A percentile compares a stretch with the other conserved stretches of the same genome.
phyloP scores from a whole-genome alignment of 2,888 invertebrate genomes.

The Anoplius nigerrimus region DNA sequence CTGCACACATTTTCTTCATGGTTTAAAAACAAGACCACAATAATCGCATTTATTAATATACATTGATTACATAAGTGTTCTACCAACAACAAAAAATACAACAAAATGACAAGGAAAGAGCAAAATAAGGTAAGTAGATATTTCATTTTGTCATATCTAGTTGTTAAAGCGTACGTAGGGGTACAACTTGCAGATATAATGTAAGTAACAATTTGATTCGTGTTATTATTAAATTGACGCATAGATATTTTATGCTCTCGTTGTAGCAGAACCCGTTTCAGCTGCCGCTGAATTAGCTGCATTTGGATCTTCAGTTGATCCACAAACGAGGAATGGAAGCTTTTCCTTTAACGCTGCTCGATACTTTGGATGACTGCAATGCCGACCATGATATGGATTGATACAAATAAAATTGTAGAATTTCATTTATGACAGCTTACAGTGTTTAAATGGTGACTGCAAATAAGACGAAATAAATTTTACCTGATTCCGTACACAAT shows the following conservation, averaged over 20 bases:
- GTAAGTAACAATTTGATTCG: too few relatives aligned
- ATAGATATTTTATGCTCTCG: constrained; percentile 16
- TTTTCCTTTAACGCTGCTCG: constrained; percentile 84
- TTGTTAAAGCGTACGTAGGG: too few relatives aligned
- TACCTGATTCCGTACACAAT: constrained; percentile 79
- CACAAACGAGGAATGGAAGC: constrained; percentile 85
- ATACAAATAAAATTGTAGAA: neutral
- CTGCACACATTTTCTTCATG: neutral
- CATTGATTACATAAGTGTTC: too few relatives aligned
- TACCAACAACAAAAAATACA: too few relatives aligned
- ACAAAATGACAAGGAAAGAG: too few relatives aligned
- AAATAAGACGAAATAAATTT: constrained; percentile 23
- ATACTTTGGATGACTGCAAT: constrained; percentile 85
- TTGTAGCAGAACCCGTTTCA: constrained; percentile 45
- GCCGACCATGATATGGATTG: neutral
- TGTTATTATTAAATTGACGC: too few relatives aligned
- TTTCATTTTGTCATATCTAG: too few relatives aligned
- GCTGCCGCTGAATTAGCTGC: constrained; percentile 76
- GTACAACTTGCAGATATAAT: too few relatives aligned
- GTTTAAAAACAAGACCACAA: neutral
- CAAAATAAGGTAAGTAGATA: too few relatives aligned
- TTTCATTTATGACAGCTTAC: neutral
- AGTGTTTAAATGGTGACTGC: too few relatives aligned
- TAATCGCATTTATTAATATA: constrained; percentile 2
- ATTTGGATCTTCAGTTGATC: constrained; percentile 78